Evolutionary conservation across 2,113 vertebrate species (phyloP), one percentile per base, ranked within the genome.

Genomic region (Elephas maximus): DNA sequence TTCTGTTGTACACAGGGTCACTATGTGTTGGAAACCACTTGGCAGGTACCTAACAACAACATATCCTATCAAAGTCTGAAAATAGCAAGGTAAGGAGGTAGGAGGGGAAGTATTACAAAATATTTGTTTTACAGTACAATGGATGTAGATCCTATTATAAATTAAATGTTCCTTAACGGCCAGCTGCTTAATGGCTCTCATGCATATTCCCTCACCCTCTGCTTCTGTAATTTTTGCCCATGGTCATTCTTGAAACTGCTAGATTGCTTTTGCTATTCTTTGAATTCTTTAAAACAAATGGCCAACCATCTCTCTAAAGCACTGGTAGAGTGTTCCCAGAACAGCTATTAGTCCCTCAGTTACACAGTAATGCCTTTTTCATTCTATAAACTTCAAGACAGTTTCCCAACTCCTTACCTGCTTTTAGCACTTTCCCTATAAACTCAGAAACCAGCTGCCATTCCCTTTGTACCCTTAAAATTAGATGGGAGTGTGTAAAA

Each of bases 261-360:
- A 51, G 65, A 30, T 44, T 17, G 33, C 62, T 92, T 93, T 91
- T 92, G 93, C 76, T 80, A 0, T 60, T 92, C 88, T 92, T 92
- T 51, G 65, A 74, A 79, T 90, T 92, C 92, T 96, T 80, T 90
- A 76, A 95, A 94, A 92, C 74, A 77, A 94, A 86, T 83, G 51
- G 71, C 63, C 69, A 91, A 9, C 79, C 45, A 18, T 80, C 69
- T 86, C 82, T 94, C 76, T 69, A 73, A 65, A 41, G 41, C 44
- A 14, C 24, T 57, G 53, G 67, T 28, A 26, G 48, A 81, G 20
- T 53, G 44, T 94, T 91, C 76, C 86, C 33, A 24, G 41, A 85
- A 63, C 69, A 84, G 74, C 67, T 73, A 30, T 24, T 65, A 94
- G 57, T 20, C 37, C 45, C 17, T 93, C 28, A 48, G 21, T 93